Evolutionary conservation across 1,140 invertebrate genomes (phyloP), one percentile per base, ranked within the genome.

Genomic region (Drosophila suzukii): DNA sequence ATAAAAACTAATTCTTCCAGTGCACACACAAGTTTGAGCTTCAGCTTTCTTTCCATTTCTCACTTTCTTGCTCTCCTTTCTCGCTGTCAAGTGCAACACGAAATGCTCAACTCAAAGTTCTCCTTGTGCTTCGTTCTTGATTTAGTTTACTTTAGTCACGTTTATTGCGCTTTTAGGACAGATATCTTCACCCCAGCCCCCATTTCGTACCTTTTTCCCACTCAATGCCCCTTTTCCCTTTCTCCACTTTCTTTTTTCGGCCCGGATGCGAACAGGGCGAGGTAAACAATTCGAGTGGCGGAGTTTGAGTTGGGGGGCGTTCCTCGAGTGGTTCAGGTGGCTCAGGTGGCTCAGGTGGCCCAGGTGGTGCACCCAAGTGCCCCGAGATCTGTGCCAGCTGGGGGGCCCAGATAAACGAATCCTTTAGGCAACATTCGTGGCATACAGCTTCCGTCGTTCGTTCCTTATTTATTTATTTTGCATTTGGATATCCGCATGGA

Each of bases 141-240:
- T 71, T 71, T 71, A 71, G 57, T 78, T 78, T 71, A 78, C 66
- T 78, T 78, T 57, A 78, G 56, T 78, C 55, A 78, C 75, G 51
- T 71, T 71, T 71, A 71, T 71, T 71, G 68, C 68, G 65, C 68
- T 71, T 71, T 71, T 71, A 71, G 68, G 66, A 71, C 68, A 71
- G 54, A 57, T 49, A 66, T 66, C 65, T 66, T 44, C n/a, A 53
- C 65, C 17, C 36, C 6, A 15, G n/a, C 27, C 13, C 27, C 36
- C 10, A 17, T 8, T 20, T 3, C 8, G 11, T 17, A 10, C 43
- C 43, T 4, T 3, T 24, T 46, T 6, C 0, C 4, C 10, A 6
- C 20, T 11, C 34, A 4, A 12, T 20, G 0, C 24, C 24, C 15
- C 15, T 10, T 15, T 20, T 11, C 8, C 1, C 24, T 8, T n/a